Evolutionary conservation across 2,113 vertebrate species (phyloP), one percentile per base, ranked within the genome.

Genomic region (Litocranius walleri): DNA sequence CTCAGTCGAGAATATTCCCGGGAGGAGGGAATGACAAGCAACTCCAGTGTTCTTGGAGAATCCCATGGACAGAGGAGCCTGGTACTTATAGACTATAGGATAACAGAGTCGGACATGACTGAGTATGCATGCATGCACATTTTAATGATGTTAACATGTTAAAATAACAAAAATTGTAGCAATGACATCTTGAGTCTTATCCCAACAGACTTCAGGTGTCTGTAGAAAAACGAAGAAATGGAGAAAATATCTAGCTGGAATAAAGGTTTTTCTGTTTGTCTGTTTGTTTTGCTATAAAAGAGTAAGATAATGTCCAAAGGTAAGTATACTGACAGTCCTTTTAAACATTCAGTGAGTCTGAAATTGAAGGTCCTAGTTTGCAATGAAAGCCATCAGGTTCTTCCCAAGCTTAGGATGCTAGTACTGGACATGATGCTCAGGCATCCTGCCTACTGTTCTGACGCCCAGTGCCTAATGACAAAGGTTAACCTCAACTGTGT

Each of bases 101-200:
- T 77, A 25, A 27, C 71, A 77, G 12, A 43, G 71, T 77, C 0
- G 0, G 40, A 43, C 71, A 77, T 14, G 21, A 43, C 6, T 77
- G 40, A 15, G 40, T 14, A 8, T 43, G 6, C 12, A 14, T 4
- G 71, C 40, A 7, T 15, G 40, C 6, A 43, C 12, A 25, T 92
- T 97, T 87, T 36, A 97, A 94, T 95, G 97, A 57, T 81, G 52
- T 45, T 94, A 97, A 92, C 16, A 97, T 92, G 78, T 29, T 97
- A 98, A 82, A 17, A 89, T 94, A n/a, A 88, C 27, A 81, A 45
- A 81, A 74, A 77, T 88, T 40, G 17, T 52, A 90, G 45, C 80
- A 45, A 89, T 92, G 97, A 96, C 0, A 0, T 7, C 29, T 45
- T 57, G 30, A 96, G 87, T 48, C 36, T 98, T 98, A 95, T 96